phyloP scores from a whole-genome alignment of 1,140 invertebrate genomes.

The Phymastichus coffea region DNA sequence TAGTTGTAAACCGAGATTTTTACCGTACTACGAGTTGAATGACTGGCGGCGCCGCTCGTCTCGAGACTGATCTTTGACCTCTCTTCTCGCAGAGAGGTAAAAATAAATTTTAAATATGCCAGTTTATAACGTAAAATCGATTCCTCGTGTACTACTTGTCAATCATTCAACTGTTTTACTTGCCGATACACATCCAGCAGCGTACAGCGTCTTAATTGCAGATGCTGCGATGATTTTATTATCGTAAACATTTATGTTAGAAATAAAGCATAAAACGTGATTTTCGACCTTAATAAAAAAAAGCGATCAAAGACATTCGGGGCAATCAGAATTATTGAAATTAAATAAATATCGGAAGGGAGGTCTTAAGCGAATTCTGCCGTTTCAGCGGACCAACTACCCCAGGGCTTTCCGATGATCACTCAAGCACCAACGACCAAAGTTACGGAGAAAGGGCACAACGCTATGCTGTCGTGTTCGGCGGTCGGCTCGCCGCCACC shows the following conservation, averaged over 20 bases:
- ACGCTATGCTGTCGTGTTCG: slow-evolving; percentile 81
- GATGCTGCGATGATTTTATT: not conserved
- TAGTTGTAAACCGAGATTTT: too few species aligned
- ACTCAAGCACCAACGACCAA: slow-evolving; percentile 77
- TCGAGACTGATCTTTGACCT: too few species aligned
- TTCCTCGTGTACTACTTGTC: too few species aligned
- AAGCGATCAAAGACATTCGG: too few species aligned
- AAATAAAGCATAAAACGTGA: not conserved
- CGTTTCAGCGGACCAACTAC: slow-evolving; percentile 80
- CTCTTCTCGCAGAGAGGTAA: too few species aligned
- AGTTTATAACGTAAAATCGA: too few species aligned
- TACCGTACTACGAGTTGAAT: too few species aligned
- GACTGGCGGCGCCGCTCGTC: too few species aligned
- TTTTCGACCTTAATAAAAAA: not conserved
- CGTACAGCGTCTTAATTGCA: not conserved
- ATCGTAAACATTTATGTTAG: not conserved
- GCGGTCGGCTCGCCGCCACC: slow-evolving; percentile 84
- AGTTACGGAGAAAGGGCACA: slow-evolving; percentile 95
- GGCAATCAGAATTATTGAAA: too few species aligned
- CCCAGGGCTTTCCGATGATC: slow-evolving; percentile 88
- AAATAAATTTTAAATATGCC: too few species aligned
- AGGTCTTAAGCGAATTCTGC: slow-evolving; percentile 5
- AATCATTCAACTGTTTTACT: too few species aligned
- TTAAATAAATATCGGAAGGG: not conserved
- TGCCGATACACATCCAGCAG: not conserved